Conservation (phyloP, 2,797 vertebrate genomes). For the Urosaurus nigricauda region DNA sequence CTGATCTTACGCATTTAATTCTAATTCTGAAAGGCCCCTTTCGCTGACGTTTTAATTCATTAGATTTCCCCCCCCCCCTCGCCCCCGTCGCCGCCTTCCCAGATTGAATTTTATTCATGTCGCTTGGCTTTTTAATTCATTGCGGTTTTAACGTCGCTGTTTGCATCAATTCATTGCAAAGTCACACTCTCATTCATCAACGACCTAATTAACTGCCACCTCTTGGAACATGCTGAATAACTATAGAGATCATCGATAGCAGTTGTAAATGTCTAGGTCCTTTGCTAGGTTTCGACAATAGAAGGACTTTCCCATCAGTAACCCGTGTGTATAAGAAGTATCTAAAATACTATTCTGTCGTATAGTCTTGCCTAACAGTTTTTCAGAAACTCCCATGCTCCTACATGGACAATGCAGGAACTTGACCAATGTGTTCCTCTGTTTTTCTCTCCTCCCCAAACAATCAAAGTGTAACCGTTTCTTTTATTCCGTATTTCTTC, state of each 20-base stretch:
- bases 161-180: slow-evolving; percentile 61
- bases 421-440: too few species aligned
- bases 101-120: slow-evolving; percentile 61
- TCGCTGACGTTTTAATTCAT: slow-evolving; percentile 67
- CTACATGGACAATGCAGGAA: too few species aligned
- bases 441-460: not conserved
- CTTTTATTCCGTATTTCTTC: not conserved
- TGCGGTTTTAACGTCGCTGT: slow-evolving; percentile 60
- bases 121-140: slow-evolving; percentile 60
- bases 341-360: not conserved
- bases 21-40: slow-evolving; percentile 53
- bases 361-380: not conserved
- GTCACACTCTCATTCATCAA: slow-evolving; percentile 65
- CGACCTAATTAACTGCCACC: slow-evolving; percentile 57
- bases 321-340: too few species aligned
- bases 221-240: slow-evolving; percentile 49
- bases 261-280: not conserved
- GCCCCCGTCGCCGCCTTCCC: not conserved
- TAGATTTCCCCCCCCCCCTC: slow-evolving; percentile 56
- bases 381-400: not conserved
- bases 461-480: not conserved
- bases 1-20: slow-evolving; percentile 65
- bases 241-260: not conserved
- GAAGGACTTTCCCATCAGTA: too few species aligned
- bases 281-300: not conserved